Evolutionary conservation across 2,113 vertebrate genomes (phyloP).

Genomic region (Promerops cafer): DNA sequence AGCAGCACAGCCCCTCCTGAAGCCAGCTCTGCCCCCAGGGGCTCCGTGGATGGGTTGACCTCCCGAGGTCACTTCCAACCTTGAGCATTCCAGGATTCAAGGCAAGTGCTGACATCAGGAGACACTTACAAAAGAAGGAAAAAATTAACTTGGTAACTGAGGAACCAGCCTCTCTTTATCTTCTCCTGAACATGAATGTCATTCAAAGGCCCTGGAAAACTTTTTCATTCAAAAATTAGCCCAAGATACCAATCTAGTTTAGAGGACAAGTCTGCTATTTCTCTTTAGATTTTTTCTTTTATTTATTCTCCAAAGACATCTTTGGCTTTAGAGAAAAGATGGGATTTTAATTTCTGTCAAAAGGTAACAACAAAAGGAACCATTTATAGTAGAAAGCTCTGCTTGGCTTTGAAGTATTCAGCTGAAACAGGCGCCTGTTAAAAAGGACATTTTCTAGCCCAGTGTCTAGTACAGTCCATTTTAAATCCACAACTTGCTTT

Average conservation of each 20-base stretch:
- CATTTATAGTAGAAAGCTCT: slow-evolving; percentile 11
- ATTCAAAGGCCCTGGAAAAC: slow-evolving; percentile 6
- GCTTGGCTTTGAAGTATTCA: slow-evolving; percentile 21
- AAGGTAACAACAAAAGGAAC: slow-evolving; percentile 32
- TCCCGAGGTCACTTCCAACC: neutral
- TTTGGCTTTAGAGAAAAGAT: neutral
- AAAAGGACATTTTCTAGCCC: neutral
- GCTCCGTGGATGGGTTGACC: neutral
- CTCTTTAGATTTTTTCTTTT: neutral
- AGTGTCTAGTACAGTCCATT: neutral
- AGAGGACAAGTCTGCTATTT: slow-evolving; percentile 23
- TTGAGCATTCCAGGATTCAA: neutral
- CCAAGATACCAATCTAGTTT: slow-evolving; percentile 21
- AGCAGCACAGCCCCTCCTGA: rapidly evolving
- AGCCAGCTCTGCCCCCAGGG: neutral
- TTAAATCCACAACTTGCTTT: neutral
- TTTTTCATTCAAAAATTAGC: slow-evolving; percentile 20
- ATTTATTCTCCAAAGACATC: slow-evolving; percentile 40
- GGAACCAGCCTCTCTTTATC: neutral
- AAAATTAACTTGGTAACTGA: slow-evolving; percentile 21
- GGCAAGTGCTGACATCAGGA: neutral
- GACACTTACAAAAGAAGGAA: neutral
- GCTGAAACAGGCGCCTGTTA: neutral
- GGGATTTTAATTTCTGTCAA: slow-evolving; percentile 45
- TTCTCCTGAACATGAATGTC: neutral